phyloP scores from a whole-genome alignment of 2,797 vertebrate species.

The Acipenser ruthenus region DNA sequence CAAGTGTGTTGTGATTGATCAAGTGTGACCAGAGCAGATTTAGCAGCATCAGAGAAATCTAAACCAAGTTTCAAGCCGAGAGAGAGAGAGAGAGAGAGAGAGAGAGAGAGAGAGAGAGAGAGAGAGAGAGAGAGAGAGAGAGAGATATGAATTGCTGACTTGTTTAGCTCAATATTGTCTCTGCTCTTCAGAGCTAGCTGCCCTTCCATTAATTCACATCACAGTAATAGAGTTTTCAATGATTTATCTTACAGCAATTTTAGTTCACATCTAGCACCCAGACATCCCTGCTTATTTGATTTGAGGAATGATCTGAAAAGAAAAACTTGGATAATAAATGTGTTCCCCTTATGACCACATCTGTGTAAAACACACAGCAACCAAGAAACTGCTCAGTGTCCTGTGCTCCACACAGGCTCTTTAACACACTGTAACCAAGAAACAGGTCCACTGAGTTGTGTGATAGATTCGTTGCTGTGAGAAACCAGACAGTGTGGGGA shows the following conservation, averaged over 20 bases:
- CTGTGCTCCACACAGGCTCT: slow-evolving; percentile 8
- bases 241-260: slow-evolving; percentile 59
- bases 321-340: slow-evolving; percentile 54
- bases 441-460: no score
- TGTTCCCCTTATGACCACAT: slow-evolving; percentile 44
- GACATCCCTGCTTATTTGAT: slow-evolving; percentile 54
- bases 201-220: slow-evolving; percentile 53
- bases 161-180: slow-evolving; percentile 42
- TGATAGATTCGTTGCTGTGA: no score
- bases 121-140: no score
- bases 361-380: slow-evolving; percentile 33
- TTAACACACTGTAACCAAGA: neutral
- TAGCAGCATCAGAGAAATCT: no score
- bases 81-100: no score
- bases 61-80: no score
- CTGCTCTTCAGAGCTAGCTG: slow-evolving; percentile 46
- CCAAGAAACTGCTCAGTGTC: slow-evolving; percentile 9
- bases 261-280: slow-evolving; percentile 34
- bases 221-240: slow-evolving; percentile 52
- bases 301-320: slow-evolving; percentile 51
- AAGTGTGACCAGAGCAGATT: no score
- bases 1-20: no score
- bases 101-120: no score
- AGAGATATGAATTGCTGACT: slow-evolving; percentile 43
- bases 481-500: no score